These are phyloP conservation scores for Yponomeuta cagnagella DNA, from an alignment of 2,888 invertebrate genomes.

Conservation along the genomic window DNA sequence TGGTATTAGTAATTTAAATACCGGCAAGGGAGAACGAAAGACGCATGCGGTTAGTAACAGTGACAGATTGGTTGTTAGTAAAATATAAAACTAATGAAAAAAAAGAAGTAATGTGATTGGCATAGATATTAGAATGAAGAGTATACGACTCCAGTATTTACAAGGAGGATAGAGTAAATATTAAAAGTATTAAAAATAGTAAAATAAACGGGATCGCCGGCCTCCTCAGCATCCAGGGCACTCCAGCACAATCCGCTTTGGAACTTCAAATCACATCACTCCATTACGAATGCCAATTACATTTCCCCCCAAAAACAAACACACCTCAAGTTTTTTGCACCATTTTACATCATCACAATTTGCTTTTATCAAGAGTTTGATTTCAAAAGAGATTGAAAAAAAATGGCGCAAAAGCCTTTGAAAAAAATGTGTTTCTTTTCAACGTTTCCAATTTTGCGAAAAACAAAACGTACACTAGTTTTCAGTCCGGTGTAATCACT, in stretches of 20 bases:
- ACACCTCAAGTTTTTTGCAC: slow-evolving; percentile 29
- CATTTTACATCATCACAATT: slow-evolving; percentile 25
- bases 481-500: neutral
- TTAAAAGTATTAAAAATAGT: slow-evolving; percentile 28
- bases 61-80: slow-evolving; percentile 22
- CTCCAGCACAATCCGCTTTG: slow-evolving; percentile 44
- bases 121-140: slow-evolving; percentile 45
- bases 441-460: neutral
- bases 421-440: slow-evolving; percentile 1
- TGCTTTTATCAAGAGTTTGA: slow-evolving; percentile 30
- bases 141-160: slow-evolving; percentile 53
- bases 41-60: slow-evolving; percentile 54
- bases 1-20: neutral
- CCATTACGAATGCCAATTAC: slow-evolving; percentile 69
- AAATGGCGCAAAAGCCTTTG: slow-evolving; percentile 5
- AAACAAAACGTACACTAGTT: slow-evolving; percentile 14
- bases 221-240: slow-evolving; percentile 53
- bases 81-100: slow-evolving; percentile 1
- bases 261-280: slow-evolving; percentile 61
- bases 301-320: slow-evolving; percentile 50
- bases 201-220: slow-evolving; percentile 41
- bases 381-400: slow-evolving; percentile 31
- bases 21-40: neutral
- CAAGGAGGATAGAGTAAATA: slow-evolving; percentile 38
- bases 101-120: slow-evolving; percentile 67